A percentile compares a stretch with the other conserved stretches of the same genome.
Conservation (phyloP, 1,140 invertebrate genomes). For the Drosophila erecta region DNA sequence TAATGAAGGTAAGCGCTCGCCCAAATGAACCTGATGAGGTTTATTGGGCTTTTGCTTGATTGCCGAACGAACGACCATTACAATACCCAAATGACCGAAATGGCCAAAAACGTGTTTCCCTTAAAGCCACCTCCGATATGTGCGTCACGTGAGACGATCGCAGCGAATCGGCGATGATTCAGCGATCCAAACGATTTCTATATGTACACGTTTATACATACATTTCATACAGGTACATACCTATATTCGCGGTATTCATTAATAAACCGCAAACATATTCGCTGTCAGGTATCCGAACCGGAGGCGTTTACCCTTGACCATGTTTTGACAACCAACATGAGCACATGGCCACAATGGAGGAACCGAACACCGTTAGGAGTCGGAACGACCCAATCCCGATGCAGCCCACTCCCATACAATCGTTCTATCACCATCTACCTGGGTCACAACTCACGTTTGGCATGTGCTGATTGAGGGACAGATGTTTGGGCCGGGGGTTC, state of each 20-base stretch:
- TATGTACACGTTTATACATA: slow-evolving; percentile 1
- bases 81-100: slow-evolving; percentile 31
- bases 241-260: slow-evolving; percentile 32
- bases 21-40: slow-evolving; percentile 52
- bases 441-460: slow-evolving; percentile 46
- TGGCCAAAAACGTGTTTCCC: slow-evolving; percentile 53
- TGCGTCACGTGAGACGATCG: slow-evolving; percentile 47
- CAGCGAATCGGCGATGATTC: slow-evolving; percentile 35
- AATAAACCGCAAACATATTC: slow-evolving; percentile 35
- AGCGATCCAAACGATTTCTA: slow-evolving; percentile 23
- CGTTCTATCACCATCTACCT: slow-evolving; percentile 49
- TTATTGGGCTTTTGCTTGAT: slow-evolving; percentile 57
- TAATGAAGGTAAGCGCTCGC: slow-evolving; percentile 58
- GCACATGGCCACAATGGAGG: slow-evolving; percentile 15
- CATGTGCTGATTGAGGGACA: slow-evolving; percentile 55
- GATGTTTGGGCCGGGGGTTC: slow-evolving; percentile 54
- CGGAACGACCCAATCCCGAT: slow-evolving; percentile 14
- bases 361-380: slow-evolving; percentile 46
- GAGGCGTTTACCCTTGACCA: slow-evolving; percentile 66
- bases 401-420: slow-evolving; percentile 22
- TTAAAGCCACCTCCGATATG: slow-evolving; percentile 45
- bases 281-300: slow-evolving; percentile 8
- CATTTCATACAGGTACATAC: not conserved
- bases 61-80: slow-evolving; percentile 23
- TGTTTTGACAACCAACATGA: slow-evolving; percentile 56